phyloP scores from a whole-genome alignment of 2,113 vertebrate species.

The Apteryx mantelli region DNA sequence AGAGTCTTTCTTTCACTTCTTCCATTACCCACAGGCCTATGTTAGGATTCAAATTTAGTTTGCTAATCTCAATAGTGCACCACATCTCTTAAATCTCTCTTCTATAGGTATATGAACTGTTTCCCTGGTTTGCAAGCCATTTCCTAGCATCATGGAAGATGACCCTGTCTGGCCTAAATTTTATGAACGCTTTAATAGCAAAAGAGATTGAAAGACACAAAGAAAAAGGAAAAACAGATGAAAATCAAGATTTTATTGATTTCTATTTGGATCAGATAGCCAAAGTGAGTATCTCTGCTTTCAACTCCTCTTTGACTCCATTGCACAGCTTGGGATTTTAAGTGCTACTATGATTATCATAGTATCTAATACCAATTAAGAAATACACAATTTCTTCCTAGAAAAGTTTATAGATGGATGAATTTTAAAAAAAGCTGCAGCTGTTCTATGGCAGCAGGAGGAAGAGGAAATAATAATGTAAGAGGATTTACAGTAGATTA shows the following conservation, averaged over 20 bases:
- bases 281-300: conserved; percentile 45
- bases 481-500: neutral
- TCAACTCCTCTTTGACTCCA: neutral
- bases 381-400: neutral
- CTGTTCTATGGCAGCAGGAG: neutral
- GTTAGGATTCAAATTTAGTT: neutral
- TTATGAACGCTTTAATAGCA: neutral
- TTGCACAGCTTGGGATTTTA: neutral
- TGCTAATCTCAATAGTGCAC: neutral
- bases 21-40: neutral
- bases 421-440: neutral
- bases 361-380: neutral
- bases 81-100: neutral
- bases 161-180: accelerated
- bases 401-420: neutral
- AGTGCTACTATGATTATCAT: neutral
- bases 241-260: conserved; percentile 50
- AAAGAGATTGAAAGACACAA: conserved; percentile 54
- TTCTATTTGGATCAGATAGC: conserved; percentile 68
- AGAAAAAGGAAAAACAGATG: neutral
- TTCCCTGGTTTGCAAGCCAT: neutral
- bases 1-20: neutral
- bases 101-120: conserved; percentile 33
- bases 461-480: neutral
- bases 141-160: conserved; percentile 33